Base-by-base conservation (phyloP, 2,888 invertebrate species). In the Cylindroiulus punctatus region DNA sequence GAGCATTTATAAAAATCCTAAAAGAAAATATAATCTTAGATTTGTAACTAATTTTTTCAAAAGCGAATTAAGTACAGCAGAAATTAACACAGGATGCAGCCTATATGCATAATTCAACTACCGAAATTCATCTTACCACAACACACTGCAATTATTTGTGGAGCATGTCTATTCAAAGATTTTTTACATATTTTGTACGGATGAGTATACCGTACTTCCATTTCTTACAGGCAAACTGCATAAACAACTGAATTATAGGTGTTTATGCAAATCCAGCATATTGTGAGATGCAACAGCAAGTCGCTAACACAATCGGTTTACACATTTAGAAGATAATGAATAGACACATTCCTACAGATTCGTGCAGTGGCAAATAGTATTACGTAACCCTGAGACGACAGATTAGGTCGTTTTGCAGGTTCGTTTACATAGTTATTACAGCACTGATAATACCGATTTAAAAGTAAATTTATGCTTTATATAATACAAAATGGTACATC, bases 71-170 rank as follows among this genome's bases (percentile, higher is more conserved):
- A 26, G 22, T 65, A 65, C 26, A 65, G 65, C 65, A 26, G 65
- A 65, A 65, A n/a, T 65, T 65, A 44, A 65, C 65, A 65, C 26
- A 65, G 65, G 65, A 65, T 65, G 65, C 65, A 65, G 65, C 65
- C 65, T 65, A 65, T 65, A 65, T 65, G 65, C 65, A 65, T 65
- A 65, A 65, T 65, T 65, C 65, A 65, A 65, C 65, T 65, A 65
- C 12, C 65, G n/a, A 26, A 65, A 65, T 26, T 65, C 65, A 26
- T 12, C 7, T 22, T 65, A 65, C 65, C 26, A 65, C 3, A 26
- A 12, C 22, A 19, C 65, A 26, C 65, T 65, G 65, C 26, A 65
- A 10, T 26, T 10, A 65, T 12, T 26, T 12, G 26, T 26, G 22
- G 22, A 65, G 65, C 10, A 5, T 65, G 26, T 65, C 52, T 52